phyloP scores from a whole-genome alignment of 2,888 invertebrate genomes.

The Pollenia amentaria region DNA sequence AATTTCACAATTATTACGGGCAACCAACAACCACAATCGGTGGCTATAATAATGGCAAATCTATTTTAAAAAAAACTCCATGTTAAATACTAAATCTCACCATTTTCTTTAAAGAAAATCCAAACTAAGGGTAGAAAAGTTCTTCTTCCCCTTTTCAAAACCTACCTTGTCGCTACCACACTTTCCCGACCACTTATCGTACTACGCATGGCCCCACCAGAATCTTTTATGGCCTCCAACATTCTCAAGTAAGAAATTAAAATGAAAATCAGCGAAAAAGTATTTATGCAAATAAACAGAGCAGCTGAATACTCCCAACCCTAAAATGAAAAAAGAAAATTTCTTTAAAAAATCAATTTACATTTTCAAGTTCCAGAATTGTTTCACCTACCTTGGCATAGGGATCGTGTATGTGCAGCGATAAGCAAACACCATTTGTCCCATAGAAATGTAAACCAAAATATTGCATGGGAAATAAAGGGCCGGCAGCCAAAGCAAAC shows the following conservation, averaged over 20 bases:
- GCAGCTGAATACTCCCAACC: constrained; percentile 87
- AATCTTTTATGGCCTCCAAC: constrained; percentile 86
- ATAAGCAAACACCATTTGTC: constrained; percentile 87
- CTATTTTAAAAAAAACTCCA: constrained; percentile 70
- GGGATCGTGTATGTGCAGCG: constrained; percentile 87
- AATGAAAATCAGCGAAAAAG: constrained; percentile 86
- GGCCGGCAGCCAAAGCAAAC: constrained; percentile 85
- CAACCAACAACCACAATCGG: constrained; percentile 87
- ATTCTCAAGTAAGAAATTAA: constrained; percentile 86
- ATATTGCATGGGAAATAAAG: constrained; percentile 85
- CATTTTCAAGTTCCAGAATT: not conserved
- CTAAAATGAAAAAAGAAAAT: constrained; percentile 77
- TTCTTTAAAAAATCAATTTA: not conserved
- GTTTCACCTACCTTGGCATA: constrained; percentile 85
- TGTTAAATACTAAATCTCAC: not conserved
- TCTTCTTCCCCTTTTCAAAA: not conserved
- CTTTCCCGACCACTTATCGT: constrained; percentile 86
- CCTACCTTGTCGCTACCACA: constrained; percentile 86
- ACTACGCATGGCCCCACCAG: constrained; percentile 86
- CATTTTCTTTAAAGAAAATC: no score
- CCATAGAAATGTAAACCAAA: constrained; percentile 87
- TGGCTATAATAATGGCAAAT: constrained; percentile 87
- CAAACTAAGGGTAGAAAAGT: not conserved
- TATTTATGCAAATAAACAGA: constrained; percentile 86
- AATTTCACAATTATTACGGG: constrained; percentile 87